phyloP scores from a whole-genome alignment of 2,797 vertebrate species.

The Acrocephalus scirpaceus region DNA sequence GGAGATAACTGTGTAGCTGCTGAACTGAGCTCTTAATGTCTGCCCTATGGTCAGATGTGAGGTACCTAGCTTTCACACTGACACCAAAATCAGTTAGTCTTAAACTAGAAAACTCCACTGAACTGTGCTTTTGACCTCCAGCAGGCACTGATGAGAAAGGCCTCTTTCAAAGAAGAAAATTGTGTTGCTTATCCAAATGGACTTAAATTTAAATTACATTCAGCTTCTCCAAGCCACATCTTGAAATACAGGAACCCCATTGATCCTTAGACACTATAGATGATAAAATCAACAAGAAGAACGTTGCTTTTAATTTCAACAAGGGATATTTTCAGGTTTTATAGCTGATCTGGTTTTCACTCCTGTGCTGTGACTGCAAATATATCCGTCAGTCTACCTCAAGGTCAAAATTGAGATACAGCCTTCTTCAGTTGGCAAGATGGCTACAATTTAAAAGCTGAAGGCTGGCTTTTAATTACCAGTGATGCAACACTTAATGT shows the following conservation, averaged over 20 bases:
- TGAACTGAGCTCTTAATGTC: neutral
- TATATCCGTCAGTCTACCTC: neutral
- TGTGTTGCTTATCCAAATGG: neutral
- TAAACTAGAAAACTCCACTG: neutral
- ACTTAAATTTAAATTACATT: neutral
- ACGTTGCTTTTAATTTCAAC: neutral
- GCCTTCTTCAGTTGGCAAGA: neutral
- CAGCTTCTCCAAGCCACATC: neutral
- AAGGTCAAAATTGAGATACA: neutral
- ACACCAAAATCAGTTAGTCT: neutral
- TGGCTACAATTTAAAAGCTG: neutral
- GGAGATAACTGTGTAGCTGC: neutral
- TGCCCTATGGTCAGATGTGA: neutral
- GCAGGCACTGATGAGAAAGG: neutral
- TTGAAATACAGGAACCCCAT: neutral
- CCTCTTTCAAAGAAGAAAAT: neutral
- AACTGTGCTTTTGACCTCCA: neutral
- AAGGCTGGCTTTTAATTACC: neutral
- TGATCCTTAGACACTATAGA: neutral
- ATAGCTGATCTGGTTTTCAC: neutral
- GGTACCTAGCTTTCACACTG: neutral
- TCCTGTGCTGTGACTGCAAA: neutral
- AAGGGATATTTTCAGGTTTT: neutral
- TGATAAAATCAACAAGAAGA: neutral
- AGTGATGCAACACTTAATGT: neutral